These are phyloP conservation scores for Xyrauchen texanus DNA, from an alignment of 2,113 vertebrate species.

Conservation along the genomic window DNA sequence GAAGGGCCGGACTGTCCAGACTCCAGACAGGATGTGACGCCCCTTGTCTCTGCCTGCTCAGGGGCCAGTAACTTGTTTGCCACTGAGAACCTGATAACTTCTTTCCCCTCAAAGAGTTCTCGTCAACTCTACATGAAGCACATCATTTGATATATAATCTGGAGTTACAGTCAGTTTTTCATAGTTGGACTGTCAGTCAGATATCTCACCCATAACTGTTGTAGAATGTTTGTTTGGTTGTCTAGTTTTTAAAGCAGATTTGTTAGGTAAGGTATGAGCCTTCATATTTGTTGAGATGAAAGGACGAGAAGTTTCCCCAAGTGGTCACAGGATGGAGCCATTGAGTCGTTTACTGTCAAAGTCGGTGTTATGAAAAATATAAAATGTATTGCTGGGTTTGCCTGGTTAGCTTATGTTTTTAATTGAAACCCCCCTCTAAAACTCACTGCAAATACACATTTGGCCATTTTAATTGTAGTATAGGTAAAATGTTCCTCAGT, in stretches of 20 bases:
- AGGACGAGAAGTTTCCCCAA: neutral
- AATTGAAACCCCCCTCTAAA: too few species aligned
- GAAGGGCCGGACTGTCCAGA: slow-evolving; percentile 42
- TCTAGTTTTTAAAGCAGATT: neutral
- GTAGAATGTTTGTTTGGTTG: neutral
- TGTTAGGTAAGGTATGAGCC: neutral
- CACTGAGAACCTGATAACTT: neutral
- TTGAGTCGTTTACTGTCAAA: neutral
- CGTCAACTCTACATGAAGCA: neutral
- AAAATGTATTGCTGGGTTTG: slow-evolving; percentile 25
- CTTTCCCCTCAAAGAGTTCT: neutral
- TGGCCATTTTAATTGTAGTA: neutral
- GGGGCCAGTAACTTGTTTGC: neutral
- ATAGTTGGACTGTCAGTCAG: neutral
- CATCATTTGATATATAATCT: neutral
- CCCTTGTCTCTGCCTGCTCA: slow-evolving; percentile 35
- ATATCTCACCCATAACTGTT: neutral
- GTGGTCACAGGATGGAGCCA: slow-evolving; percentile 35
- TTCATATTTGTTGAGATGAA: neutral
- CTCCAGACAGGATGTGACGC: slow-evolving; percentile 59
- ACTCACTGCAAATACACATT: too few species aligned
- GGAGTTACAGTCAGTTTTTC: neutral
- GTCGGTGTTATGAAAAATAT: slow-evolving; percentile 21
- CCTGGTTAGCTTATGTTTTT: neutral
- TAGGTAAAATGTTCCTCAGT: neutral